A percentile compares a stretch with the other conserved stretches of the same genome.
Conservation (phyloP, 1,140 invertebrate species). For the Caenorhabditis tropicalis region DNA sequence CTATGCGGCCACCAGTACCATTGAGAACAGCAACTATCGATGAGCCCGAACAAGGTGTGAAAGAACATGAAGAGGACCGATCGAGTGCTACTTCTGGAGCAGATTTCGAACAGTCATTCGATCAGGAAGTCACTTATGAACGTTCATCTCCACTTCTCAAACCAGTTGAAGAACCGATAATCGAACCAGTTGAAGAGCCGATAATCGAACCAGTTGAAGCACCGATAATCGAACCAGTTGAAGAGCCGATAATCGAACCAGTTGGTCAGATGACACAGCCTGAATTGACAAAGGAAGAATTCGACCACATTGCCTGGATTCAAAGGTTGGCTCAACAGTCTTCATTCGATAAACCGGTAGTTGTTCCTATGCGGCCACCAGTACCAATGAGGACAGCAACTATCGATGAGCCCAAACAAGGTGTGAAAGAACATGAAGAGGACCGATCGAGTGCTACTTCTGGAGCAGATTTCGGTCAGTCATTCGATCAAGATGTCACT, state of each 20-base stretch:
- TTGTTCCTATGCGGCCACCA: too few relatives aligned
- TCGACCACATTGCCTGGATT: too few relatives aligned
- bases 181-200: conserved; percentile 18
- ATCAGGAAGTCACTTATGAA: conserved; percentile 30
- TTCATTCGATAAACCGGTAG: conserved; percentile 45
- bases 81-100: conserved; percentile 49
- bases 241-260: too few relatives aligned
- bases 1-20: background rate
- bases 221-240: too few relatives aligned
- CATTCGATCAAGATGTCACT: too few relatives aligned
- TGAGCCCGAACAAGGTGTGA: background rate
- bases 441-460: too few relatives aligned
- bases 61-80: conserved; percentile 2
- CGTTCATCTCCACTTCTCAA: conserved; percentile 45
- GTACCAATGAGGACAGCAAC: too few relatives aligned
- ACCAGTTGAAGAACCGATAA: background rate
- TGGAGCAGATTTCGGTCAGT: too few relatives aligned
- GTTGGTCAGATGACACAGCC: too few relatives aligned
- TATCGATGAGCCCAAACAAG: too few relatives aligned
- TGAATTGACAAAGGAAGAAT: conserved; percentile 47
- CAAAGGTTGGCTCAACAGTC: conserved; percentile 54
- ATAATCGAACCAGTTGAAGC: background rate
- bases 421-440: too few relatives aligned
- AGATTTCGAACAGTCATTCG: conserved; percentile 30
- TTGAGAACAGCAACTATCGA: background rate